Conservation (phyloP, 2,113 vertebrate species). For the Ophiodon elongatus region DNA sequence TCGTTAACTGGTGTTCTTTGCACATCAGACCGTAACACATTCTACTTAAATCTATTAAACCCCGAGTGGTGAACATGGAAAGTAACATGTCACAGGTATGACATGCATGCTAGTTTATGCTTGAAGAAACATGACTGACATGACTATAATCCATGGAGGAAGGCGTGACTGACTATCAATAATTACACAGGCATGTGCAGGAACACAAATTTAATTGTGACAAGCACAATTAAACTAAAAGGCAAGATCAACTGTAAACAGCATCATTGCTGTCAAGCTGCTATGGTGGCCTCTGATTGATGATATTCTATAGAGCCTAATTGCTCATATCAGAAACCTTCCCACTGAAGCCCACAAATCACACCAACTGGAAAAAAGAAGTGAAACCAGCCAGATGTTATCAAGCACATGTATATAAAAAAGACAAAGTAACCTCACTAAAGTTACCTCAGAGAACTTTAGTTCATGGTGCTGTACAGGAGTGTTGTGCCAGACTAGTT, state of each 20-base stretch:
- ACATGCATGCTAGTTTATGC: constrained; percentile 7
- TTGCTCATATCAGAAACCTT: neutral
- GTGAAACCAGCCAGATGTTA: neutral
- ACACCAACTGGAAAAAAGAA: constrained; percentile 15
- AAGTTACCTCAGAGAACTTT: neutral
- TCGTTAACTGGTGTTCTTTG: neutral
- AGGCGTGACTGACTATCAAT: constrained; percentile 33
- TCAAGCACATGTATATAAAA: neutral
- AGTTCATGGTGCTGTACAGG: neutral
- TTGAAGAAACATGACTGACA: constrained; percentile 24
- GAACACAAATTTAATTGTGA: neutral
- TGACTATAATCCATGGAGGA: constrained; percentile 7
- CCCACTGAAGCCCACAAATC: neutral
- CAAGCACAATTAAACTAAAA: constrained; percentile 18
- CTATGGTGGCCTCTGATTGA: constrained; percentile 17
- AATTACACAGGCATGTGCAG: constrained; percentile 21
- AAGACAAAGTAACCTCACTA: too few relatives aligned
- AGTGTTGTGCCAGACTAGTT: neutral
- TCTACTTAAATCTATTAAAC: constrained; percentile 14
- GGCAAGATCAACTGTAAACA: neutral
- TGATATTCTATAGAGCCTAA: neutral
- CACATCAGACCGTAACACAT: neutral
- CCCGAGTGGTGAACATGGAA: constrained; percentile 19
- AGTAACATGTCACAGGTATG: neutral
- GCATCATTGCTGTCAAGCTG: constrained; percentile 5